phyloP scores from a whole-genome alignment of 1,140 invertebrate species.

The Heterodera schachtii region DNA sequence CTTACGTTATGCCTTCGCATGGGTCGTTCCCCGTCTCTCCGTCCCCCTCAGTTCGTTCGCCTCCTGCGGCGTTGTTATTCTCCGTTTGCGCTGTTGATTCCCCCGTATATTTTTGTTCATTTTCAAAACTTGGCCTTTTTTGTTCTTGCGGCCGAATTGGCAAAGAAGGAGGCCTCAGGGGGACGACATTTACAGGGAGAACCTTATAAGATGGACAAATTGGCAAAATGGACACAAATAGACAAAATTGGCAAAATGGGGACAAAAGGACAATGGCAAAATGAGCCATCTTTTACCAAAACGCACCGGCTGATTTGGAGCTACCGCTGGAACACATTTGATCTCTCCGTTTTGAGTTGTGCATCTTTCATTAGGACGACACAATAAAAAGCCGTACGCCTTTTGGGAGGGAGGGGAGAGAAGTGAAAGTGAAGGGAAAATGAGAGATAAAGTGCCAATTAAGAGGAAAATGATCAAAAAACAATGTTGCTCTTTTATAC shows the following conservation, averaged over 20 bases:
- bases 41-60: background rate
- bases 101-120: background rate
- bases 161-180: conserved; percentile 2
- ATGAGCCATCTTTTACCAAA: background rate
- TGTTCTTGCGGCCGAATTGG: background rate
- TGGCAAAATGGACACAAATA: background rate
- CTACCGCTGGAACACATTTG: background rate
- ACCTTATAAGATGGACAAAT: background rate
- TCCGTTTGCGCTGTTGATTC: background rate
- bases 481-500: background rate
- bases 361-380: conserved; percentile 6
- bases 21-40: background rate
- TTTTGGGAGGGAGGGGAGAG: background rate
- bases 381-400: background rate
- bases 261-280: background rate
- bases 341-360: background rate
- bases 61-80: background rate
- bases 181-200: background rate
- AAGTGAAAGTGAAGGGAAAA: background rate
- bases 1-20: background rate
- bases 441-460: too few species aligned
- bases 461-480: too few species aligned
- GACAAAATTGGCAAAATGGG: background rate
- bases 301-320: background rate
- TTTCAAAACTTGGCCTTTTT: background rate